Evolutionary conservation across 2,888 invertebrate species (phyloP).

Genomic region (Cerastis rubricosa): DNA sequence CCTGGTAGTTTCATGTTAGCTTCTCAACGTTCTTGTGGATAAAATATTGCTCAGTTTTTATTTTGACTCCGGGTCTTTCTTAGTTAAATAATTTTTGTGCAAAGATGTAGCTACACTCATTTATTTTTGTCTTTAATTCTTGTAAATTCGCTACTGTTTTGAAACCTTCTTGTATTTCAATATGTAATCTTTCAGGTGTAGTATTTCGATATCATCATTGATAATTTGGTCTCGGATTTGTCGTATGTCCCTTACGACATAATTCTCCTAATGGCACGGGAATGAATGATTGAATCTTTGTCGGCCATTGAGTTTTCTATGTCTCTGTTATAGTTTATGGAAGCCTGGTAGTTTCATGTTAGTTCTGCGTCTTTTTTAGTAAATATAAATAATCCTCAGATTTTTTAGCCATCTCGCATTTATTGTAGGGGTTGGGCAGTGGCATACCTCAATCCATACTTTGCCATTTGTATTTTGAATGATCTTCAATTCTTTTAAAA

Average conservation of each 20-base stretch:
- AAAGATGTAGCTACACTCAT: too few relatives aligned
- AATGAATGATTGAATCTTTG: conserved; percentile 72
- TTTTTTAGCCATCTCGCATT: not conserved
- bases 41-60: not conserved
- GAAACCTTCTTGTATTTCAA: not conserved
- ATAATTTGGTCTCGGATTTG: conserved; percentile 75
- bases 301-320: conserved; percentile 48
- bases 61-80: not conserved
- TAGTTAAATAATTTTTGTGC: not conserved
- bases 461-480: not conserved
- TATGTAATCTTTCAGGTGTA: not conserved
- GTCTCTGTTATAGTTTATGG: conserved; percentile 30
- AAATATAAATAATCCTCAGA: not conserved
- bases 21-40: not conserved
- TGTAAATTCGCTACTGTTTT: not conserved
- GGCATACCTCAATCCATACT: not conserved
- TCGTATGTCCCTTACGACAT: conserved; percentile 69
- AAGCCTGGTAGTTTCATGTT: conserved; percentile 17
- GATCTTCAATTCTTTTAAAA: not conserved
- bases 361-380: not conserved
- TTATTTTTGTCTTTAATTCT: not conserved
- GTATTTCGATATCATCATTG: conserved; percentile 65
- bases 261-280: conserved; percentile 73
- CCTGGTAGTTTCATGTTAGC: conserved; percentile 22
- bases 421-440: not conserved